Evolutionary conservation across 2,113 vertebrate genomes (phyloP).

Genomic region (Neodon shergylaensis): DNA sequence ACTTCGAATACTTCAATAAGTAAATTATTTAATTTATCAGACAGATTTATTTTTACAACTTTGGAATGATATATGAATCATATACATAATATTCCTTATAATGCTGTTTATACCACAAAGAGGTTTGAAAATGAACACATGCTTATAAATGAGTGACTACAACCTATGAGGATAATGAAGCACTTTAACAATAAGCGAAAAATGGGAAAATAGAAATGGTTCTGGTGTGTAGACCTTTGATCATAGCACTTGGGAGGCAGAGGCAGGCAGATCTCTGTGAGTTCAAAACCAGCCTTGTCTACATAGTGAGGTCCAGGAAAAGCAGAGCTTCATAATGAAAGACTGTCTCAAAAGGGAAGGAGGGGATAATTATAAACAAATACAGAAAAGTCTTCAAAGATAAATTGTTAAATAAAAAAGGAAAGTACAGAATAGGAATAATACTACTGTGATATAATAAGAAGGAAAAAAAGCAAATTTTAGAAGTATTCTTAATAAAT

Average conservation of each 20-base stretch:
- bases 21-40: conserved; percentile 1
- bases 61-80: conserved; percentile 3
- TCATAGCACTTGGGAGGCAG: background rate
- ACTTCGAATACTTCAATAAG: background rate
- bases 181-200: background rate
- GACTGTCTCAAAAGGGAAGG: background rate
- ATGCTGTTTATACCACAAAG: background rate
- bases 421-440: background rate
- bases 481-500: conserved; percentile 13
- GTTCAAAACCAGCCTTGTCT: background rate
- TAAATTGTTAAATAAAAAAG: conserved; percentile 12
- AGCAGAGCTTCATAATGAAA: background rate
- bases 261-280: background rate
- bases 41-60: conserved; percentile 24
- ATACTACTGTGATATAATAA: background rate
- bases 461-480: background rate
- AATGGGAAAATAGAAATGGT: background rate
- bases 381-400: background rate
- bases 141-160: background rate
- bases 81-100: background rate
- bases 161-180: background rate
- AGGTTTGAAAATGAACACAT: background rate
- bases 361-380: background rate
- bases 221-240: background rate
- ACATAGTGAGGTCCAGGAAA: background rate